Base-by-base conservation (phyloP, 2,113 vertebrate species). In the Myotis davidii region DNA sequence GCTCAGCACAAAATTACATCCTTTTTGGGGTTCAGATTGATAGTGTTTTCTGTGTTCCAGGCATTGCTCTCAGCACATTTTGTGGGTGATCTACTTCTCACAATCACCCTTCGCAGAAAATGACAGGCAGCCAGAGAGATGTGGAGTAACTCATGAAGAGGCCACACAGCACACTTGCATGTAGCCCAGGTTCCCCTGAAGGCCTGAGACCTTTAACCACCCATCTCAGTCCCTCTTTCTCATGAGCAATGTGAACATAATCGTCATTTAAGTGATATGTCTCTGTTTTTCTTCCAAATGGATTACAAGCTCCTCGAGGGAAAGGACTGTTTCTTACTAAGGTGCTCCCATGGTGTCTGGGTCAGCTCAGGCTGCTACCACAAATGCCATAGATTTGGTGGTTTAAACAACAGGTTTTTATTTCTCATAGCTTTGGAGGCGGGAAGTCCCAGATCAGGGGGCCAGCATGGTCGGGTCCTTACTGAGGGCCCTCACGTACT, bases 241-340 rank as follows among this genome's bases (percentile, higher is more conserved):
- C 6, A 5, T 32, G 45, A 77, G 50, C 7, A 4, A 3, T 52
- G 21, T 32, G 34, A 52, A 70, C 72, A 72, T 20, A 73, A 77
- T 72, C 32, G 50, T 27, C 45, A 42, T 37, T 29, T 72, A 81
- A 64, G 12, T 29, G 39, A 45, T 48, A 6, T 11, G 20, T 73
- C 67, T 96, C 92, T 52, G 6, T 52, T 96, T 96, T 89, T 67
- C 78, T 91, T 91, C 67, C 61, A 72, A 85, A 64, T 21, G 25
- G 27, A 42, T 73, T 83, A 20, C 8, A 61, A 78, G 4, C 65
- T 91, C 61, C 52, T 59, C 32, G n/a, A 79, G 29, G 74, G 56
- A 77, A 42, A 50, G 42, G 39, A 37, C 12, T 4, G 12, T 70
- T 56, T 89, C 23, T 88, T 25, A 83, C n/a, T 2, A 39, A 74